Evolutionary conservation across 1,140 invertebrate species (phyloP).

Genomic region (Macrobrachium nipponense): DNA sequence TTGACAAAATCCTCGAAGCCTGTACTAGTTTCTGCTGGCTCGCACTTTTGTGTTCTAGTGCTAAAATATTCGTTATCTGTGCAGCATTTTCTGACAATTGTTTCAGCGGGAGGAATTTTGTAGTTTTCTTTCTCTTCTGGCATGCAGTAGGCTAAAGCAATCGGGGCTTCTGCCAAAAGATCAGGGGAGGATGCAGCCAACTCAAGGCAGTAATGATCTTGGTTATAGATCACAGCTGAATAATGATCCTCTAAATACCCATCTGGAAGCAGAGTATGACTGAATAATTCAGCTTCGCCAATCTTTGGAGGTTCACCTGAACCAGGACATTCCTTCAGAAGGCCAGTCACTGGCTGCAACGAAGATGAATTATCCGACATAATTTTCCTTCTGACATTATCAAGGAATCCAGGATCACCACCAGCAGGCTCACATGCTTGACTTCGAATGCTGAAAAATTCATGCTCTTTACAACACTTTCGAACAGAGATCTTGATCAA

Average conservation of each 20-base stretch:
- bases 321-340: constrained; percentile 14
- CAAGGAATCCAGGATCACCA: neutral
- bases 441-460: constrained; percentile 42
- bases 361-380: neutral
- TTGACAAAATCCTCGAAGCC: too few relatives aligned
- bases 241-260: constrained; percentile 13
- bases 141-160: constrained; percentile 15
- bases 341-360: neutral
- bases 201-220: constrained; percentile 50
- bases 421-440: constrained; percentile 38
- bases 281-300: neutral
- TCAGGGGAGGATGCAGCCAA: constrained; percentile 8
- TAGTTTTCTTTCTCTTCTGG: neutral
- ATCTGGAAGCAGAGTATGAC: neutral
- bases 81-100: constrained; percentile 32
- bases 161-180: neutral
- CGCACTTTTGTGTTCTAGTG: too few relatives aligned
- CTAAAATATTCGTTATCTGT: too few relatives aligned
- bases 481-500: neutral
- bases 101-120: neutral
- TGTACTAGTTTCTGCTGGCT: too few relatives aligned
- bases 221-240: constrained; percentile 8
- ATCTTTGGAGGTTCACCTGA: constrained; percentile 23
- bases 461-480: constrained; percentile 30
- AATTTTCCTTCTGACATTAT: neutral